Evolutionary conservation across 23 tunicate genomes (phyloP).

Genomic region (Styela clava): DNA sequence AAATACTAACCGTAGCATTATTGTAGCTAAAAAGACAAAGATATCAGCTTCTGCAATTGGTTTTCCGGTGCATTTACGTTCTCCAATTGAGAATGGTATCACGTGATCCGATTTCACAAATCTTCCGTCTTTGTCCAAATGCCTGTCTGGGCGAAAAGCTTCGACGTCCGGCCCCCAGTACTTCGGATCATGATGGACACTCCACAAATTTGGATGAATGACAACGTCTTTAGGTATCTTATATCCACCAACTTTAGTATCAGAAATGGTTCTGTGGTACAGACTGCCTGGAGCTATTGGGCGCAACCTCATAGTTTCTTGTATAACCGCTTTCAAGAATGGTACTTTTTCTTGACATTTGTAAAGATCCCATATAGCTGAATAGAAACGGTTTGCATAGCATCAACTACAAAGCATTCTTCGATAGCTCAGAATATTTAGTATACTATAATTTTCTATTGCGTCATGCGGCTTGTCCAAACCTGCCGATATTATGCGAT

Average conservation of each 20-base stretch:
- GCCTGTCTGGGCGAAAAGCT: slow-evolving; percentile 74
- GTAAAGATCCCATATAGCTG: slow-evolving; percentile 1
- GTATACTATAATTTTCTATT: too few species aligned
- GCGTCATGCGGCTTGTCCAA: too few species aligned
- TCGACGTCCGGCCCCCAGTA: slow-evolving; percentile 75
- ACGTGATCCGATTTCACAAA: slow-evolving; percentile 51
- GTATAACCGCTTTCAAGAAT: slow-evolving; percentile 45
- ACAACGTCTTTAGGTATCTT: slow-evolving; percentile 43
- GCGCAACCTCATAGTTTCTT: slow-evolving; percentile 67
- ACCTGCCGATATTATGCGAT: too few species aligned
- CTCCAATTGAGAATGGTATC: slow-evolving; percentile 57
- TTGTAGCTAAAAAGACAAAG: slow-evolving; percentile 29
- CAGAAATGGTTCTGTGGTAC: slow-evolving; percentile 48
- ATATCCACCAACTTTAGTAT: slow-evolving; percentile 53
- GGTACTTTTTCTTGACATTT: slow-evolving; percentile 28
- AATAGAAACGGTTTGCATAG: too few species aligned
- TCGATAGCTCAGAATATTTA: too few species aligned
- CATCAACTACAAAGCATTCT: too few species aligned
- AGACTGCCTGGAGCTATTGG: slow-evolving; percentile 58
- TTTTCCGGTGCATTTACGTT: slow-evolving; percentile 63
- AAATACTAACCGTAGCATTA: slow-evolving; percentile 17
- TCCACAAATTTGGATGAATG: slow-evolving; percentile 70
- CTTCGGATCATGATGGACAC: slow-evolving; percentile 56
- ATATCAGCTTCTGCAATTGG: slow-evolving; percentile 38
- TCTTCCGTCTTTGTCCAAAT: slow-evolving; percentile 52